phyloP scores from a whole-genome alignment of 92 coral and sea anemone genomes.

The Palythoa grandis region DNA sequence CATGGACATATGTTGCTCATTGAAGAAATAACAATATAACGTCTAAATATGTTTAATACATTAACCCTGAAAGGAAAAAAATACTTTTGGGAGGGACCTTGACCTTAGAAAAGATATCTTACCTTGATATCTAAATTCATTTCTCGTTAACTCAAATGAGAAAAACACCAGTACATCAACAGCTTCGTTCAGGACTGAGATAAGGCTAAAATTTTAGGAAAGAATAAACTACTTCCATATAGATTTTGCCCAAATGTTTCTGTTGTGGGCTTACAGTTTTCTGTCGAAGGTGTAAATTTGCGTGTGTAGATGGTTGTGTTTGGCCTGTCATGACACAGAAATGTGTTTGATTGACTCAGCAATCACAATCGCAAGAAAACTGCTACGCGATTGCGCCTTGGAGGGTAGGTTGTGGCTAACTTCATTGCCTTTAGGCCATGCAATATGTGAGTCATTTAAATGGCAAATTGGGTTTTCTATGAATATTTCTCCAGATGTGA shows the following conservation, averaged over 20 bases:
- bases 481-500: slow-evolving; percentile 20
- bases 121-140: slow-evolving; percentile 33
- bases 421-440: slow-evolving; percentile 17
- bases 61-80: slow-evolving; percentile 16
- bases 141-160: slow-evolving; percentile 23
- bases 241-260: neutral
- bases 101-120: slow-evolving; percentile 1
- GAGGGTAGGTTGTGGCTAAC: slow-evolving; percentile 22
- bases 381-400: neutral
- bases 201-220: neutral
- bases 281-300: slow-evolving; percentile 14
- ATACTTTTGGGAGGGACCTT: slow-evolving; percentile 12
- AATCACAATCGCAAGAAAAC: neutral
- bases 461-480: neutral
- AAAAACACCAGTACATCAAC: neutral
- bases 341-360: slow-evolving; percentile 24
- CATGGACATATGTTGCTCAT: neutral
- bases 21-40: neutral
- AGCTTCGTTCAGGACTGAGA: neutral
- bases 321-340: slow-evolving; percentile 18
- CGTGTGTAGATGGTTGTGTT: slow-evolving; percentile 1
- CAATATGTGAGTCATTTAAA: slow-evolving; percentile 2
- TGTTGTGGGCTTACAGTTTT: neutral
- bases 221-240: neutral
- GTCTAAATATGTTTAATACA: slow-evolving; percentile 18